Evolutionary conservation across 2,113 vertebrate species (phyloP).

Genomic region (Erinaceus europaeus): DNA sequence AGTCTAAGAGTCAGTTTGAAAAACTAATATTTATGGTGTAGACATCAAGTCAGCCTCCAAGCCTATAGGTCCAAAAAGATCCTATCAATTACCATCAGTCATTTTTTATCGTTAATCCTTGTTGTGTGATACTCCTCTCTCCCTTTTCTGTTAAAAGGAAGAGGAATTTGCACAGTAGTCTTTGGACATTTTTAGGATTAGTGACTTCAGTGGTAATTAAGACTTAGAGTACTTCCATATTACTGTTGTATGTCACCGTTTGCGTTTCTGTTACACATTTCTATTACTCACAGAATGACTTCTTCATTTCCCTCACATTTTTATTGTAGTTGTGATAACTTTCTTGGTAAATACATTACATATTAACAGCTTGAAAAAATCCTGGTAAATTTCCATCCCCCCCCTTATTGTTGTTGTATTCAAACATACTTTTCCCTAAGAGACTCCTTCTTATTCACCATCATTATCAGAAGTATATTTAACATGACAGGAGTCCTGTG

Average conservation of each 20-base stretch:
- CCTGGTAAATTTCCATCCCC: constrained; percentile 38
- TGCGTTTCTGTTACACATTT: not conserved
- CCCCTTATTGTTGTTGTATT: constrained; percentile 5
- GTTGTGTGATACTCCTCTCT: not conserved
- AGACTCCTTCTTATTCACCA: not conserved
- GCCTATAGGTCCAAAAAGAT: not conserved
- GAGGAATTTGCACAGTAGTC: no score
- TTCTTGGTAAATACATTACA: not conserved
- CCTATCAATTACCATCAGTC: not conserved
- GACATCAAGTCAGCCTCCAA: not conserved
- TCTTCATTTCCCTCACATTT: not conserved
- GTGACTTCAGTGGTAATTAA: not conserved
- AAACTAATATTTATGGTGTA: not conserved
- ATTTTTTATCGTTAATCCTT: not conserved
- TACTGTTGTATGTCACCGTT: not conserved
- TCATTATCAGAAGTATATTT: not conserved
- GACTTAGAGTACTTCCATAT: not conserved
- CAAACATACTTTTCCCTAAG: not conserved
- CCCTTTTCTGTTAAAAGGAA: constrained; percentile 22
- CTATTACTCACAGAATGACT: not conserved
- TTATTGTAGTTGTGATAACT: not conserved
- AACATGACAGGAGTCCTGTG: not conserved
- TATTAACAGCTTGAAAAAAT: not conserved
- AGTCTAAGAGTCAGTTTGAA: no score
- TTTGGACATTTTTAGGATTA: not conserved